Evolutionary conservation across 2,797 vertebrate genomes (phyloP), one percentile per base, ranked within the genome.

Genomic region (Leptoclinus maculatus): DNA sequence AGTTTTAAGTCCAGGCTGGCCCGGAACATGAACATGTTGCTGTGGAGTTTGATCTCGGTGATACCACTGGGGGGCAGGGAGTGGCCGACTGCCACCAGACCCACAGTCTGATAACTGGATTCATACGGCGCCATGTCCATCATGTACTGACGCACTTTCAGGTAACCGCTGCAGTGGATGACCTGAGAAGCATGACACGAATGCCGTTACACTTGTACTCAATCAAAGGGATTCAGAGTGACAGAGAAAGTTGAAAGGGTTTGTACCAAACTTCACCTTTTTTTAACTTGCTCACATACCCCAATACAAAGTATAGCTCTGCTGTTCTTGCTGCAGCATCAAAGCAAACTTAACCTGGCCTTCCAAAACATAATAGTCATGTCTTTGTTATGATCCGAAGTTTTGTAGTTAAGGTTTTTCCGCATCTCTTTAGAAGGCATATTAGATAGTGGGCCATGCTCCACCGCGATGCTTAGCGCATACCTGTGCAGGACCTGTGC

Each of bases 1-100:
- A 99, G 94, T 83, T 99, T 98, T 25, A 99, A 93, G 79, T 99
- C 97, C n/a, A 99, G 94, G 64, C 97, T 98, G 76, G 98, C 98
- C 54, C 98, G 94, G 89, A 99, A 99, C 97, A 99, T 99, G 86
- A 99, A 99, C 97, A 99, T 99, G 93, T 99, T 99, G 43, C 96
- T 97, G 90, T 98, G 96, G 43, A 99, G 97, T 83, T 98, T 98
- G 91, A 99, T 96, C 91, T 99, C 98, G 0, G 98, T 97, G 93
- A 97, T 95, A n/a, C 97, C 97, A 19, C 97, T 97, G 76, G 97
- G 97, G 0, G 98, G 97, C 72, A 99, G 89, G 0, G 98, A 98
- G 59, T 99, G 97, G 23, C 97, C 97, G 62, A 99, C 97, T 0
- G 97, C 97, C 92, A 99, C 97, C 86, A 99, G 93, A 66, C 97